phyloP scores from a whole-genome alignment of 2,113 vertebrate species.

The Caloenas nicobarica region DNA sequence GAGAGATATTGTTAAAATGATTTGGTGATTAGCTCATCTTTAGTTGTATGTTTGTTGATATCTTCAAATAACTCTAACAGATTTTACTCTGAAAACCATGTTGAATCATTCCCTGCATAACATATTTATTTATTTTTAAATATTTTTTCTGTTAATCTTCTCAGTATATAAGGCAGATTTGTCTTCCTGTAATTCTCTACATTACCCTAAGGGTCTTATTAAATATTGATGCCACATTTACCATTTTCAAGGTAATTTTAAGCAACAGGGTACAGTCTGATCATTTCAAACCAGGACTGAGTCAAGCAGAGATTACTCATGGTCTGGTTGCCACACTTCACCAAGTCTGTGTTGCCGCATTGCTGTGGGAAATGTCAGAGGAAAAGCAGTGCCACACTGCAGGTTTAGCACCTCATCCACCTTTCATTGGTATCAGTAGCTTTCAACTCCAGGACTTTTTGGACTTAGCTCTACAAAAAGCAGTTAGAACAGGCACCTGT shows the following conservation, averaged over 20 bases:
- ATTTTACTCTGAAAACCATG: constrained; percentile 1
- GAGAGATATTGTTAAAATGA: background rate
- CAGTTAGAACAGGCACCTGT: background rate
- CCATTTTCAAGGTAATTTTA: background rate
- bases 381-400: background rate
- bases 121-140: background rate
- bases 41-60: background rate
- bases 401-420: background rate
- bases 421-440: background rate
- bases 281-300: background rate
- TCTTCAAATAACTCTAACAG: background rate
- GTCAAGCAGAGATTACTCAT: background rate
- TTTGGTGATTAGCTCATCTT: background rate
- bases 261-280: background rate
- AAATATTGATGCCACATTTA: background rate
- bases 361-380: background rate
- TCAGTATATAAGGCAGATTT: background rate
- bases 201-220: background rate
- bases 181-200: background rate
- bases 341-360: background rate
- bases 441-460: background rate
- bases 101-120: background rate
- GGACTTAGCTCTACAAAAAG: background rate
- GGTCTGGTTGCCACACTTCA: background rate
- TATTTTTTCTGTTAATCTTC: background rate